Conservation (phyloP, 2,797 vertebrate genomes). For the Xerus rutilus region DNA sequence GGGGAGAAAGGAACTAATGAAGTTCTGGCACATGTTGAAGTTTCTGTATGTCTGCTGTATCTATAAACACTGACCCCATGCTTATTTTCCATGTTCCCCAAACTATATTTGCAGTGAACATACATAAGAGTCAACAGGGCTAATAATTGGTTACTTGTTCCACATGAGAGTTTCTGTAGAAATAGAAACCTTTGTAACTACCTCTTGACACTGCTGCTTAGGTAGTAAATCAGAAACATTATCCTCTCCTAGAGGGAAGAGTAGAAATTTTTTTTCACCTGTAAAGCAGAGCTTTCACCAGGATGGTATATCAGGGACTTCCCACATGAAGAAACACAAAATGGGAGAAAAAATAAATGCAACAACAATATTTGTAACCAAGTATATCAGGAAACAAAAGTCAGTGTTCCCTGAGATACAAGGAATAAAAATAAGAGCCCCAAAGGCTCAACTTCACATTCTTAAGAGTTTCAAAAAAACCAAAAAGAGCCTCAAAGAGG, state of each 20-base stretch:
- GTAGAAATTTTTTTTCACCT: constrained; percentile 3
- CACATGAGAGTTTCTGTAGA: not conserved
- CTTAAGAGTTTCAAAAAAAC: not conserved
- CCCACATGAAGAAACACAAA: not conserved
- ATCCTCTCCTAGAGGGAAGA: not conserved
- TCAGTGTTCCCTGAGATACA: not conserved
- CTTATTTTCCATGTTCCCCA: not conserved
- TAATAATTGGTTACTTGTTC: not conserved
- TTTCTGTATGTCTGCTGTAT: not conserved
- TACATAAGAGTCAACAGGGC: not conserved
- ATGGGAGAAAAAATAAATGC: not conserved
- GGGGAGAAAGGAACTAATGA: not conserved
- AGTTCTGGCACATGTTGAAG: not conserved
- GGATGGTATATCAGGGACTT: not conserved
- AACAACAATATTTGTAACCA: not conserved
- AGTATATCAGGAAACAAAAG: not conserved
- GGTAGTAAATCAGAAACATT: not conserved
- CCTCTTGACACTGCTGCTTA: not conserved
- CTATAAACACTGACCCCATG: not conserved
- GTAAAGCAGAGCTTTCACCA: not conserved
- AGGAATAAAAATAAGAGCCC: not conserved
- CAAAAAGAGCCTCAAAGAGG: not conserved
- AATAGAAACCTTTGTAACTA: not conserved
- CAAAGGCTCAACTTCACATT: not conserved
- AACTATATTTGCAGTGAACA: not conserved